A percentile compares a stretch with the other conserved stretches of the same genome.
Evolutionary conservation across 1,140 invertebrate genomes (phyloP).

Genomic region (Ruditapes philippinarum): DNA sequence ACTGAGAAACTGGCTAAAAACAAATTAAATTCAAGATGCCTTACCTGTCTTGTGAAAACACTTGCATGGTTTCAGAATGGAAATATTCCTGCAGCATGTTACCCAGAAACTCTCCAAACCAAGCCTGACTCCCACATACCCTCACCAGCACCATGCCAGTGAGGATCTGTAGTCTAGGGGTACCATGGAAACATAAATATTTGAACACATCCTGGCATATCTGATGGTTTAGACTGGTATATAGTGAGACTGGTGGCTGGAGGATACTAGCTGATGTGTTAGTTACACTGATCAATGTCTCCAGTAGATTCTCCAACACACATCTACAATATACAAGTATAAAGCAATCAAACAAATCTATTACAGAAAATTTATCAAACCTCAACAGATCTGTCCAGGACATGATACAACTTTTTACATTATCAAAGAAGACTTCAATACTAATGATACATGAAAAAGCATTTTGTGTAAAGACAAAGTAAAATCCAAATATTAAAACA

Average conservation of each 20-base stretch:
- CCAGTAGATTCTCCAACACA: slow-evolving; percentile 93
- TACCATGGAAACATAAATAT: slow-evolving; percentile 90
- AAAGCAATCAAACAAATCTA: no score
- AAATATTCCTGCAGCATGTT: slow-evolving; percentile 93
- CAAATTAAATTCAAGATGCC: no score
- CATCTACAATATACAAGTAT: slow-evolving; percentile 15
- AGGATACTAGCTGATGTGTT: slow-evolving; percentile 87
- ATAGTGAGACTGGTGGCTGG: slow-evolving; percentile 79
- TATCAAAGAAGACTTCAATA: no score
- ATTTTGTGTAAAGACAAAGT: no score
- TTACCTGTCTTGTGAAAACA: slow-evolving; percentile 95
- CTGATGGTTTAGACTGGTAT: slow-evolving; percentile 88
- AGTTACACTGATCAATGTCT: slow-evolving; percentile 90
- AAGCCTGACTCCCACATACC: slow-evolving; percentile 92
- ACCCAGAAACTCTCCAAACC: slow-evolving; percentile 96
- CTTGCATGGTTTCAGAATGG: slow-evolving; percentile 91
- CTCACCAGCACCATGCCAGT: slow-evolving; percentile 93
- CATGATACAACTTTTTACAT: no score
- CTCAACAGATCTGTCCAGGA: no score
- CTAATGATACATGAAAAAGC: no score
- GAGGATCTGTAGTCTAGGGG: slow-evolving; percentile 90
- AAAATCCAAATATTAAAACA: no score
- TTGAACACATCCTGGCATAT: slow-evolving; percentile 89
- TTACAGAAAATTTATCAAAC: no score
- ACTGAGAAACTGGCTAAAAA: no score